Conservation (phyloP, 2,888 invertebrate species). For the Hesperia comma region DNA sequence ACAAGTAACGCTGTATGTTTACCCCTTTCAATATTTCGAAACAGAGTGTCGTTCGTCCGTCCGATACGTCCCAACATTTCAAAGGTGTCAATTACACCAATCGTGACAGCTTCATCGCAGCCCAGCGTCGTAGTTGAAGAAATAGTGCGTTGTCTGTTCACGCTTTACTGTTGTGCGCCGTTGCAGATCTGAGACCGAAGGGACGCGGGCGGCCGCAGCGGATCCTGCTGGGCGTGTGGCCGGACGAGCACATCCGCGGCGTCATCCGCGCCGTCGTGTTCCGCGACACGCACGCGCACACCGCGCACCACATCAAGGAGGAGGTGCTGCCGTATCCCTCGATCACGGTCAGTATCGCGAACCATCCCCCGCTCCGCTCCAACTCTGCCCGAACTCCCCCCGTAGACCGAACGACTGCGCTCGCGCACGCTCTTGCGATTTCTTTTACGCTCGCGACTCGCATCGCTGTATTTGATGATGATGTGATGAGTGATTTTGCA, state of each 20-base stretch:
- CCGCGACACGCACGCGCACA: conserved; percentile 90
- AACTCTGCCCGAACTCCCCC: background rate
- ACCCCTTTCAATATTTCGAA: background rate
- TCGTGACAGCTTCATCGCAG: conserved; percentile 10
- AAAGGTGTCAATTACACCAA: background rate
- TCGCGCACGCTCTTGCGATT: conserved; percentile 61
- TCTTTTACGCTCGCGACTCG: conserved; percentile 47
- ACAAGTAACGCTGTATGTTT: background rate
- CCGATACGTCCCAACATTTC: background rate
- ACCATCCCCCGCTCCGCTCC: background rate
- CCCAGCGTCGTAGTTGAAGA: conserved; percentile 16
- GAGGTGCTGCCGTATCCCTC: conserved; percentile 73
- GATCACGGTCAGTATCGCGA: conserved; percentile 77
- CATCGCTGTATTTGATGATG: conserved; percentile 39
- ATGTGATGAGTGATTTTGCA: background rate
- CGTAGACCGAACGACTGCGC: conserved; percentile 42
- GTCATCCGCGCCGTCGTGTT: conserved; percentile 96
- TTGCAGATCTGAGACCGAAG: conserved; percentile 93
- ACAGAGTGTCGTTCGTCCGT: background rate
- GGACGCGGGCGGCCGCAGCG: conserved; percentile 95
- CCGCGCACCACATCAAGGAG: conserved; percentile 92
- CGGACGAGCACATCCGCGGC: conserved; percentile 96
- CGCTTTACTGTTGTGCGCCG: conserved; percentile 76
- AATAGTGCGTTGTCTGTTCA: conserved; percentile 66
- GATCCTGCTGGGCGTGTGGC: conserved; percentile 96